Percentiles rank a stretch among this genome's conserved stretches.
phyloP scores from a whole-genome alignment of 2,113 vertebrate genomes.

The Zosterops japonicus region DNA sequence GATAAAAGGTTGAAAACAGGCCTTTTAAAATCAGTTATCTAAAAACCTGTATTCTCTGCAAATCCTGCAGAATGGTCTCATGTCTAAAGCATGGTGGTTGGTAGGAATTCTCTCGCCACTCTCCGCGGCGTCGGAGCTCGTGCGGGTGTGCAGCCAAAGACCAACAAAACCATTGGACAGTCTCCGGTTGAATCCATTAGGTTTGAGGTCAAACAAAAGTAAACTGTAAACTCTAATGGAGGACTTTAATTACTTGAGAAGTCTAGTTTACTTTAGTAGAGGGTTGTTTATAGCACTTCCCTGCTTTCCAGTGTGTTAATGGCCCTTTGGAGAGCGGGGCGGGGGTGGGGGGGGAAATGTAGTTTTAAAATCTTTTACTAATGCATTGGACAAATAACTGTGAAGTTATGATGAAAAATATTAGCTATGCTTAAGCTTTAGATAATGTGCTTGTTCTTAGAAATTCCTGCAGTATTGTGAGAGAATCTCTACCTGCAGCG shows the following conservation, averaged over 20 bases:
- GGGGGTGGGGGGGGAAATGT: rapidly evolving
- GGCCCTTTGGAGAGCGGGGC: not conserved
- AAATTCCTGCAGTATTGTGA: not conserved
- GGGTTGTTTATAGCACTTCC: constrained; percentile 55
- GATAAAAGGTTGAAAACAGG: not conserved
- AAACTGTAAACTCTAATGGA: constrained; percentile 60
- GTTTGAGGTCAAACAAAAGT: constrained; percentile 48
- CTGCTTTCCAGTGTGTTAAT: constrained; percentile 23
- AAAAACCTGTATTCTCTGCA: not conserved
- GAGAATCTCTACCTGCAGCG: not conserved
- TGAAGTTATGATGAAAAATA: not conserved
- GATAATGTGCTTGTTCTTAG: not conserved
- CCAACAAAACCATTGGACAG: not conserved
- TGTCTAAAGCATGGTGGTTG: not conserved
- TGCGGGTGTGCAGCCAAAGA: not conserved
- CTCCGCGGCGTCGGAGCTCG: rapidly evolving
- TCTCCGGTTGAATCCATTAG: constrained; percentile 21
- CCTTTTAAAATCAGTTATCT: not conserved
- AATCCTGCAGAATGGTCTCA: not conserved
- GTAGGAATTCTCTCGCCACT: not conserved
- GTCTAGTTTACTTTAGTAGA: constrained; percentile 50
- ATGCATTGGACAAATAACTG: not conserved
- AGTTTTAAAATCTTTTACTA: not conserved
- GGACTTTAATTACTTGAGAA: constrained; percentile 38
- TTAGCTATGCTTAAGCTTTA: not conserved